These are phyloP conservation scores for Hippocampus zosterae DNA, from an alignment of 2,113 vertebrate species.

Conservation along the genomic window DNA sequence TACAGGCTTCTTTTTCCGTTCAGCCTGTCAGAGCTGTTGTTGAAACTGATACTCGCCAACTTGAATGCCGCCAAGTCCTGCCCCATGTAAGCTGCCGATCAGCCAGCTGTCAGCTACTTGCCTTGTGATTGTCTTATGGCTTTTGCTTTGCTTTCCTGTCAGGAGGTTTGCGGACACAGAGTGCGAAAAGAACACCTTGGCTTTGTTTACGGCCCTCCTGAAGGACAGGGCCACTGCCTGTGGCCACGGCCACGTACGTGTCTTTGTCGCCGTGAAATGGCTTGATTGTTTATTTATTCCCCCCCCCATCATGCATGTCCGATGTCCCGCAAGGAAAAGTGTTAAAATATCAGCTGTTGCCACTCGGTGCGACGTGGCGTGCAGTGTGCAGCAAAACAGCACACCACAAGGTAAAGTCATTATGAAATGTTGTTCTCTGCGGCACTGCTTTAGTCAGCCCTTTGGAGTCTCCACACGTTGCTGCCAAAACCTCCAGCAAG, in stretches of 20 bases:
- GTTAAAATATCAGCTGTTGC: neutral
- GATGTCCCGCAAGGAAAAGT: neutral
- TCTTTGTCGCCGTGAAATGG: neutral
- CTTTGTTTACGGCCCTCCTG: neutral
- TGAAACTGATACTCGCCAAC: neutral
- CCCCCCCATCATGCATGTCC: neutral
- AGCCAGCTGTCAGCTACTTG: neutral
- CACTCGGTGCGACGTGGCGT: constrained; percentile 42
- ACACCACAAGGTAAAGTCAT: constrained; percentile 34
- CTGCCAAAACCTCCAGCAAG: constrained; percentile 49
- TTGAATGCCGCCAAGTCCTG: neutral
- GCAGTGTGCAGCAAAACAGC: constrained; percentile 9
- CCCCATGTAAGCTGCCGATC: neutral
- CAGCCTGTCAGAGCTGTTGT: neutral
- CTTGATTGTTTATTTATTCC: neutral
- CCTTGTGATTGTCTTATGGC: constrained; percentile 1
- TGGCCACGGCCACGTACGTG: no score
- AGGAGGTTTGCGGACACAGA: neutral
- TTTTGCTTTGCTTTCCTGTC: neutral
- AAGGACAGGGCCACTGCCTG: neutral
- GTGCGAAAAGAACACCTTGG: neutral
- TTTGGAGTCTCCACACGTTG: constrained; percentile 35
- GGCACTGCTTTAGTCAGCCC: constrained; percentile 54
- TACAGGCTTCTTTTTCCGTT: neutral
- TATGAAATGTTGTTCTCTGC: constrained; percentile 27